Conservation (phyloP, 2,113 vertebrate genomes). For the Heterochromis multidens region DNA sequence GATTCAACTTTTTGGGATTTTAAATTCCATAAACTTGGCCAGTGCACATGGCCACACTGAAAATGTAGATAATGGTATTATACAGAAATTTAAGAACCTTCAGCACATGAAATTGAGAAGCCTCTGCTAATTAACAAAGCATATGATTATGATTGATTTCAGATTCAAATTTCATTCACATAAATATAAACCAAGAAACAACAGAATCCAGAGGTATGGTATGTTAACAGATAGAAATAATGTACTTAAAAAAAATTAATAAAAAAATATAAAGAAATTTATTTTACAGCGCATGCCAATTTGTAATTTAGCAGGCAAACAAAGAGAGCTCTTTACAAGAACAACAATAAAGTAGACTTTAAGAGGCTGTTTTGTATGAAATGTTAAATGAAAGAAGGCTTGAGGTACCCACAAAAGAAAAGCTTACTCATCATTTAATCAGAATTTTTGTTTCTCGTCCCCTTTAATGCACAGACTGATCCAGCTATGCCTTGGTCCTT, state of each 20-base stretch:
- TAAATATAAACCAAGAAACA: background rate
- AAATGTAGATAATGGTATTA: background rate
- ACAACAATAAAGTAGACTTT: no score
- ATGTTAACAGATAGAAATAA: background rate
- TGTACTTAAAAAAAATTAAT: fast-evolving
- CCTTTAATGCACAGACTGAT: background rate
- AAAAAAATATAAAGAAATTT: background rate
- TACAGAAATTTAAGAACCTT: background rate
- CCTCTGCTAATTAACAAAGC: background rate
- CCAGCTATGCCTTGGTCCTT: background rate
- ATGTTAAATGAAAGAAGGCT: background rate
- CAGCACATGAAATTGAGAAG: background rate
- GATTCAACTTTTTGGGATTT: no score
- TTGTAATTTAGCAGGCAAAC: background rate
- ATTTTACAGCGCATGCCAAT: background rate
- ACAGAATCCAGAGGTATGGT: background rate
- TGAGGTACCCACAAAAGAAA: background rate
- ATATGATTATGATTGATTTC: background rate
- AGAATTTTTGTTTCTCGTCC: background rate
- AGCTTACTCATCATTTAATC: background rate
- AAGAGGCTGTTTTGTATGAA: background rate
- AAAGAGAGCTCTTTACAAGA: background rate
- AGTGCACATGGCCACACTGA: no score
- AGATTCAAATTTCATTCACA: background rate
- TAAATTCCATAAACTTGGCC: no score